Conservation (phyloP, 2,797 vertebrate species). For the Chrysocyon brachyurus region DNA sequence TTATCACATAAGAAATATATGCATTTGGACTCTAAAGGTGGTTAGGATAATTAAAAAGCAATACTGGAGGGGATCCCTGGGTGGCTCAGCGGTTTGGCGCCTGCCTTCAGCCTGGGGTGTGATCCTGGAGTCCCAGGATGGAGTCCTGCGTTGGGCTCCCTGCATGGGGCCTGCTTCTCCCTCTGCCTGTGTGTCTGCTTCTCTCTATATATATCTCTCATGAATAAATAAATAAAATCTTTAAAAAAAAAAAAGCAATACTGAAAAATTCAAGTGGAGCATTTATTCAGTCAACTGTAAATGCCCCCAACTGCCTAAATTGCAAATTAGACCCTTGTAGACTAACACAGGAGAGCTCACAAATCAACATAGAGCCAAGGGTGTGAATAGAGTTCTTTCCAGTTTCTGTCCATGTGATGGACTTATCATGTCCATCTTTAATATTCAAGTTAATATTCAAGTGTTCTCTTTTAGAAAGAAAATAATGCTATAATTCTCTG, state of each 20-base stretch:
- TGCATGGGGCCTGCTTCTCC: too few relatives aligned
- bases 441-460: neutral
- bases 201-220: too few relatives aligned
- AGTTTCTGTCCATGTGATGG: neutral
- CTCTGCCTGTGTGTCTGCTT: too few relatives aligned
- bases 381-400: neutral
- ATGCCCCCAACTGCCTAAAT: neutral
- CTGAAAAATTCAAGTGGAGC: neutral
- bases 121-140: too few relatives aligned
- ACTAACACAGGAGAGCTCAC: accelerated
- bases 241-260: neutral
- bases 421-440: neutral
- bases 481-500: slow-evolving; percentile 58
- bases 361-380: neutral
- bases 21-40: neutral
- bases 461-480: neutral
- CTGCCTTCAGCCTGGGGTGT: too few relatives aligned
- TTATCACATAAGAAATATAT: neutral
- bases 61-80: neutral
- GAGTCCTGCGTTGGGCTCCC: too few relatives aligned
- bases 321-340: neutral
- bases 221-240: too few relatives aligned
- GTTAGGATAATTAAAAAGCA: neutral
- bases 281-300: neutral
- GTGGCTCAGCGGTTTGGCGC: too few relatives aligned